These are phyloP conservation scores for Thamnaconus septentrionalis DNA, from an alignment of 2,113 vertebrate genomes.

Conservation along the genomic window DNA sequence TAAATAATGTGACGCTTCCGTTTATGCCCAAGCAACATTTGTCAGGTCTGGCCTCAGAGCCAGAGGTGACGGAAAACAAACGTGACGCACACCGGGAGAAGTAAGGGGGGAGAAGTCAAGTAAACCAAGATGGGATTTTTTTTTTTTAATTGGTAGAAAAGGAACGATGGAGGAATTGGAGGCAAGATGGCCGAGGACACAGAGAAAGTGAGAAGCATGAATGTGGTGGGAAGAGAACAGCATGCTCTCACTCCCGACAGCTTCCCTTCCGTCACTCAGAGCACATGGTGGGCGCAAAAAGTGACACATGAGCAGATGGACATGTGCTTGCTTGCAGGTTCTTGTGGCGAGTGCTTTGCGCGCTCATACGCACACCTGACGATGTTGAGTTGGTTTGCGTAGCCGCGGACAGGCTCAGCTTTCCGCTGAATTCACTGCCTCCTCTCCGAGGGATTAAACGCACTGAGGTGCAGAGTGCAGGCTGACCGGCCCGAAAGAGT, in stretches of 20 bases:
- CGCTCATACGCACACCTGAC: neutral
- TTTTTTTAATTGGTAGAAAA: too few species aligned
- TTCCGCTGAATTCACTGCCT: conserved; percentile 18
- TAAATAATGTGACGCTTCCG: too few species aligned
- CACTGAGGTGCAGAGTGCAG: conserved; percentile 24
- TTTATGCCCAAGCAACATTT: too few species aligned
- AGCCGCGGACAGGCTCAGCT: conserved; percentile 9
- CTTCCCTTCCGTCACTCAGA: conserved; percentile 13
- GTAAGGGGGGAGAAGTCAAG: neutral
- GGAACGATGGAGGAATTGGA: too few species aligned
- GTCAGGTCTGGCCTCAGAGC: too few species aligned
- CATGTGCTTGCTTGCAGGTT: neutral
- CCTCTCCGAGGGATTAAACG: conserved; percentile 15
- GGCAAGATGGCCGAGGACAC: neutral
- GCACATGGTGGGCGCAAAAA: conserved; percentile 8
- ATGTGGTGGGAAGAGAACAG: neutral
- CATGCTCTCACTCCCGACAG: neutral
- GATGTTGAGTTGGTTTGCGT: conserved; percentile 9
- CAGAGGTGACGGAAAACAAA: too few species aligned
- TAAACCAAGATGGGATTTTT: neutral
- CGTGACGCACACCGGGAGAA: neutral
- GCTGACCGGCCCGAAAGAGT: conserved; percentile 7
- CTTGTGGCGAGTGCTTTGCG: conserved; percentile 18
- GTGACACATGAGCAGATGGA: conserved; percentile 8
- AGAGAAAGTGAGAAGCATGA: neutral